Conservation (phyloP, 2,888 invertebrate species). For the Pomacea canaliculata region DNA sequence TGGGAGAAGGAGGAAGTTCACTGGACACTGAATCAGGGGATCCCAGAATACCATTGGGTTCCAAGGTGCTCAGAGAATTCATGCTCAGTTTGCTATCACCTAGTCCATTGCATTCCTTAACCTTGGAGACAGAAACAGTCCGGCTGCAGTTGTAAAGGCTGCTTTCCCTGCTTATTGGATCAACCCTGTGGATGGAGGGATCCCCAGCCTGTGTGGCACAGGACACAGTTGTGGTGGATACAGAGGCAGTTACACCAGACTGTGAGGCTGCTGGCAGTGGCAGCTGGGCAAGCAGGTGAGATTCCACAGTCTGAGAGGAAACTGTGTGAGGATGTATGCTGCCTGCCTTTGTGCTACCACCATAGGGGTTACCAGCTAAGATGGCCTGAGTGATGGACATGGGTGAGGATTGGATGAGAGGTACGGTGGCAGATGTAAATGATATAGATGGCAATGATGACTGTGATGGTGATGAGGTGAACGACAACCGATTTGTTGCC, state of each 20-base stretch:
- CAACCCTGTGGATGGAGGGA: not conserved
- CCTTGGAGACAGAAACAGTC: not conserved
- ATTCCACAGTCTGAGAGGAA: conserved; percentile 2
- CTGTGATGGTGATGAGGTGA: not conserved
- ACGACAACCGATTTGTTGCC: not conserved
- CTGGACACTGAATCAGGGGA: conserved; percentile 33
- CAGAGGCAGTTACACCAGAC: conserved; percentile 2
- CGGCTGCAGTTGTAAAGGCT: conserved; percentile 11
- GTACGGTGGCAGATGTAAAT: not conserved
- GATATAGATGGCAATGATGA: conserved; percentile 1
- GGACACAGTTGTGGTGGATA: too few species aligned
- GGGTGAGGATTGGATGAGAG: not conserved
- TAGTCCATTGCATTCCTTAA: conserved; percentile 33
- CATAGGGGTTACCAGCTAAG: conserved; percentile 3
- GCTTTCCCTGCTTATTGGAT: not conserved
- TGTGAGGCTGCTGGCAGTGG: conserved; percentile 1
- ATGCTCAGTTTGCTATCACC: not conserved
- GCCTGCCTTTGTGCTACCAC: conserved; percentile 10
- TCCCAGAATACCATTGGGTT: conserved; percentile 29
- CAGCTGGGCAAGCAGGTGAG: not conserved
- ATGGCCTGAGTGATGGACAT: conserved; percentile 22
- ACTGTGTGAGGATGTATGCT: conserved; percentile 8
- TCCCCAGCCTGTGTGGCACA: too few species aligned
- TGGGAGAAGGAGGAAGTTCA: conserved; percentile 34
- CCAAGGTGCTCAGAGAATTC: not conserved